These are phyloP conservation scores for Stichopus chloronotus DNA, from an alignment of 35 echinoderm and acorn worm genomes.

Conservation along the genomic window DNA sequence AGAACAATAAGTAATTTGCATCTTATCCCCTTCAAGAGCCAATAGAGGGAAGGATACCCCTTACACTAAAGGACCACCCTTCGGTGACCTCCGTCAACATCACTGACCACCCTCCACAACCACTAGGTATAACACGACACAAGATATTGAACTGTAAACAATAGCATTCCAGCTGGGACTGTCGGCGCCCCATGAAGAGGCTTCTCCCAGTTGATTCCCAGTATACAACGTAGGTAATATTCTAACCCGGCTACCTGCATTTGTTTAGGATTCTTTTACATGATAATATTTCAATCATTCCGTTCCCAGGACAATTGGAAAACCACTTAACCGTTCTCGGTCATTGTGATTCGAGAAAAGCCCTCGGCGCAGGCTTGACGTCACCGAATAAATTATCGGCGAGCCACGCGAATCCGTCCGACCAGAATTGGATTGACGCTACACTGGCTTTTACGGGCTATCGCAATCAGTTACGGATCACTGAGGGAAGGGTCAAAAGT, in stretches of 20 bases:
- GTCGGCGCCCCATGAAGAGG: too few species aligned
- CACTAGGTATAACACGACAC: too few species aligned
- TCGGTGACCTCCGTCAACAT: too few species aligned
- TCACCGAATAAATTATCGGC: conserved; percentile 28
- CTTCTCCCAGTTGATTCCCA: too few species aligned
- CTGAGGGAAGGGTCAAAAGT: neutral
- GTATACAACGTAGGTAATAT: too few species aligned
- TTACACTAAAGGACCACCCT: too few species aligned
- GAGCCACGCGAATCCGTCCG: conserved; percentile 26
- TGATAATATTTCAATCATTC: neutral
- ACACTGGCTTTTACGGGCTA: neutral
- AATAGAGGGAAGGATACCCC: too few species aligned
- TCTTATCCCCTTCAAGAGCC: too few species aligned
- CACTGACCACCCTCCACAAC: too few species aligned
- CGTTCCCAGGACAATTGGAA: neutral
- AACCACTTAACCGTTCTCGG: conserved; percentile 8
- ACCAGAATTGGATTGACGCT: neutral
- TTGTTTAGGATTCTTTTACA: neutral
- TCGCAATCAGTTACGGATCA: conserved; percentile 3
- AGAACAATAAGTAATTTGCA: too few species aligned
- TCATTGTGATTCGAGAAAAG: neutral
- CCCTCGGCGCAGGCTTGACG: neutral
- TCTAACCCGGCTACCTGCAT: neutral
- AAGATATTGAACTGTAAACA: too few species aligned
- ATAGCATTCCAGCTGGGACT: too few species aligned